Evolutionary conservation across 2,888 invertebrate genomes (phyloP).

Genomic region (Phengaris arion): DNA sequence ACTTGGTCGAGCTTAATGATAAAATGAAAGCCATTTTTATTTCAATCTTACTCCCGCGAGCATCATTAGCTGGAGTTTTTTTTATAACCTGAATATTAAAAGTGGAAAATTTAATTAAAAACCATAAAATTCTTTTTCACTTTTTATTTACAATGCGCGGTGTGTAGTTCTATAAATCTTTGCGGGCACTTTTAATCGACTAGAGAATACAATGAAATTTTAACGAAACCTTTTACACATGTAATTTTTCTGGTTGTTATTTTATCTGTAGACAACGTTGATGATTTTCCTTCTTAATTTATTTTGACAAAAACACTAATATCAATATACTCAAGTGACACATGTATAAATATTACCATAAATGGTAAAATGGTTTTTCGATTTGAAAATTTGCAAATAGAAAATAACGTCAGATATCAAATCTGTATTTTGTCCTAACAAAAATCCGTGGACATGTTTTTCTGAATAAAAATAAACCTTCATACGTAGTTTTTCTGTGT

Average conservation of each 20-base stretch:
- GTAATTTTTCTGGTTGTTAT: not conserved
- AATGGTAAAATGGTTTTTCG: not conserved
- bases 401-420: not conserved
- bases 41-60: not conserved
- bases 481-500: not conserved
- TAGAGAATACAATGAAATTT: not conserved
- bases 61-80: conserved; percentile 4
- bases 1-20: conserved; percentile 18
- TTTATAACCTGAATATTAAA: conserved; percentile 4
- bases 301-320: too few species aligned
- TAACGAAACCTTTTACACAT: not conserved
- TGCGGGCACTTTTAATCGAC: not conserved
- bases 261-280: not conserved
- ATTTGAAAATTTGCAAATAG: not conserved
- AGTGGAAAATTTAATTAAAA: conserved; percentile 6
- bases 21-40: conserved; percentile 26
- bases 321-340: too few species aligned
- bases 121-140: not conserved
- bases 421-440: not conserved
- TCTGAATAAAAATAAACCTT: not conserved
- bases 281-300: not conserved
- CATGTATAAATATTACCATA: not conserved
- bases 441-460: not conserved
- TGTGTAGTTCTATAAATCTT: not conserved
- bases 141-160: not conserved